phyloP scores from a whole-genome alignment of 2,888 invertebrate species.

The Globia sparganii region DNA sequence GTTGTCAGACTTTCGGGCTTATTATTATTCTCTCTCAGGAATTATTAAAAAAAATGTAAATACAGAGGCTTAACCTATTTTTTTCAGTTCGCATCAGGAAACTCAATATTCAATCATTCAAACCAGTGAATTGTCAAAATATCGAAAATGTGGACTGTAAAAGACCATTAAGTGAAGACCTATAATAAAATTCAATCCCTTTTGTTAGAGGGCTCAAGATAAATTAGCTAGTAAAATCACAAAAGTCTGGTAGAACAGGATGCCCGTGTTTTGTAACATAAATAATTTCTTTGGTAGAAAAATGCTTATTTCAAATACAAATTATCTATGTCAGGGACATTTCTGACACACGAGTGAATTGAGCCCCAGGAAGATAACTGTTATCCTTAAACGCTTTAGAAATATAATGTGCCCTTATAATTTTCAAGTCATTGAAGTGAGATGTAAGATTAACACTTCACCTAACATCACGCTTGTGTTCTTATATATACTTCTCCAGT shows the following conservation, averaged over 20 bases:
- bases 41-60: neutral
- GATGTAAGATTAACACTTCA: neutral
- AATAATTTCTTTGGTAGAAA: neutral
- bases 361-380: neutral
- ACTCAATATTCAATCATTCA: constrained; percentile 61
- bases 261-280: neutral
- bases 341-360: neutral
- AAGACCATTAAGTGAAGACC: constrained; percentile 50
- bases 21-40: neutral
- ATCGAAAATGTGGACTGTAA: constrained; percentile 46
- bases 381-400: neutral
- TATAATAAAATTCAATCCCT: constrained; percentile 16
- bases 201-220: constrained; percentile 37
- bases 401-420: neutral
- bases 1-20: too few relatives aligned
- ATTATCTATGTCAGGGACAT: neutral
- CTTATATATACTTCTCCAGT: neutral
- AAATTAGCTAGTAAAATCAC: constrained; percentile 40
- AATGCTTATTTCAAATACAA: too few relatives aligned
- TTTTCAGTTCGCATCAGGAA: constrained; percentile 39
- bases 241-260: constrained; percentile 3
- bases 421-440: neutral
- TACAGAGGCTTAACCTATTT: neutral
- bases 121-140: constrained; percentile 70
- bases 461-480: neutral